These are phyloP conservation scores for Pontoporia blainvillei DNA, from an alignment of 2,113 vertebrate genomes.

Conservation along the genomic window DNA sequence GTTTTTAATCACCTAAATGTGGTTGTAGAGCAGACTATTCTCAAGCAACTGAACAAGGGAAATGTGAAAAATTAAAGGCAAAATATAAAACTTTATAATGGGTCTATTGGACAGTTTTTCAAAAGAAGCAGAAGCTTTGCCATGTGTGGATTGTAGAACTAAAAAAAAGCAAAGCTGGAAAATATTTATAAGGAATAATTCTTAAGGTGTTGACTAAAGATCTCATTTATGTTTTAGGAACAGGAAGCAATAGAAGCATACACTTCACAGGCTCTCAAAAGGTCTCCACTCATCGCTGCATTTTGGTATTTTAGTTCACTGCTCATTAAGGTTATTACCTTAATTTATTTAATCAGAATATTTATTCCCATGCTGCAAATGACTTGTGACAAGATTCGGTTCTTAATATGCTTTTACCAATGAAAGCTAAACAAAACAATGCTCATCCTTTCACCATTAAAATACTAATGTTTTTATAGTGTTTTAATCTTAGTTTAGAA, in stretches of 20 bases:
- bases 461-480: background rate
- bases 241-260: background rate
- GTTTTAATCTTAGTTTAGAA: background rate
- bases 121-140: background rate
- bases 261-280: background rate
- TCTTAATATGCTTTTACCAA: conserved; percentile 29
- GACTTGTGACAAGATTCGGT: conserved; percentile 42
- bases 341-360: conserved; percentile 74
- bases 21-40: background rate
- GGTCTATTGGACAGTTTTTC: background rate
- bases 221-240: background rate
- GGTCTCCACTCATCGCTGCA: background rate
- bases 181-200: background rate
- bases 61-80: background rate
- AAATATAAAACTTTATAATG: background rate
- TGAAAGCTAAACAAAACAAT: conserved; percentile 23
- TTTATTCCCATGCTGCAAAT: conserved; percentile 56
- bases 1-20: background rate
- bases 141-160: background rate
- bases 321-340: conserved; percentile 65
- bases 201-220: background rate
- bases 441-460: background rate
- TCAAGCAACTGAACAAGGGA: background rate
- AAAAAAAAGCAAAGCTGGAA: background rate
- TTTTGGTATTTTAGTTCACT: conserved; percentile 33